Evolutionary conservation across 53 echinoderm and acorn worm genomes (phyloP), one percentile per base, ranked within the genome.

Genomic region (Arbacia lixula): DNA sequence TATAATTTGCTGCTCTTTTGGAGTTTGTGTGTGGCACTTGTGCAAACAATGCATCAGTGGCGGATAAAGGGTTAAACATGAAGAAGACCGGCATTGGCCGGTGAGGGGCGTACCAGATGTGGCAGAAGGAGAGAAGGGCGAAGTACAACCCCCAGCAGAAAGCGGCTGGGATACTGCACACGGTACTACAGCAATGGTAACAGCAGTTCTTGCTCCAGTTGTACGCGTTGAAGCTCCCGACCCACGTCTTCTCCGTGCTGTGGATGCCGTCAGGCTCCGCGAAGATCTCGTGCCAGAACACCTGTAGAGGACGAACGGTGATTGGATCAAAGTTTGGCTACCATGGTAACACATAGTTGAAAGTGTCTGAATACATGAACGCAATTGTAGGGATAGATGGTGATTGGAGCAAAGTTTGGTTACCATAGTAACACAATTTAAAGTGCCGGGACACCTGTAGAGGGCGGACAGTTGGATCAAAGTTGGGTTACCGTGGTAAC

Each of bases 181-280:
- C 66, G 19, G 86, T 53, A 24, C 88, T 83, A 24, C 88, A 87
- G 53, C 92, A 61, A 2, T 86, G 50, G 85, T 99, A 99, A 43
- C 94, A 99, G 91, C 94, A 99, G 58, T 72, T 61, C 71, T 94
- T 99, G 61, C 76, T 89, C 25, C 91, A 80, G 28, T 87, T 91
- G 83, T 95, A 99, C 0, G 92, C 91, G 39, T 89, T 63, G 76
- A 79, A 99, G 39, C 92, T 90, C 71, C 54, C 79, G 9, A 86
- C 66, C 99, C 99, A 99, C 21, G 92, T 88, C 11, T 77, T 37
- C 35, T 91, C 88, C 39, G 85, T 81, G 50, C 94, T 95, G 80
- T 94, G 92, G 50, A 95, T 90, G n/a, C 89, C 99, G 3, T 84
- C 85, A 0, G 99, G 99, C 34, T 99, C 99, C 10, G 99, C 99